Base-by-base conservation (phyloP, 2,797 vertebrate species). In the Ciconia nigra region DNA sequence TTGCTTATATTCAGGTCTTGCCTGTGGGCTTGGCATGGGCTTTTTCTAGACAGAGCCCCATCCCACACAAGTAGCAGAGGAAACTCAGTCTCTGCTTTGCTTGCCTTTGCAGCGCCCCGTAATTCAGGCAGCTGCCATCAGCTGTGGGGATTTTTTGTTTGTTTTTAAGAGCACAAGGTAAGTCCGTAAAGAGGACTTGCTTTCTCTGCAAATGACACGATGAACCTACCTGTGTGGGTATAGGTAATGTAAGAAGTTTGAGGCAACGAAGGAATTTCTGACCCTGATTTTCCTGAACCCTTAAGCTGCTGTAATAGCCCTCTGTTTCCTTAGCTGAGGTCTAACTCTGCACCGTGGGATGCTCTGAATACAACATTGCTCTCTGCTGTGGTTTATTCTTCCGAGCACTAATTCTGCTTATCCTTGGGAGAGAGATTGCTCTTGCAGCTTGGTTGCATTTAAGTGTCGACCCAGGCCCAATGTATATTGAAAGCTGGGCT, bases 11-110 rank as follows among this genome's bases (percentile, higher is more conserved):
- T 67, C 31, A 63, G 20, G 29, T 41, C 9, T 9, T 87, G 29
- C 17, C 21, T 51, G 22, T 9, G 39, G 57, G 21, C 33, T 72
- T 62, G 59, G 9, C 39, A 31, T 11, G 51, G 39, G 20, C 7
- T 41, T 71, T 44, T 78, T 35, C 41, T 4, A 15, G 9, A 17
- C 46, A 3, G 49, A 55, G 9, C 51, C 11, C 7, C 31, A 67
- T 47, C 13, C 57, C 25, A 11, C 1, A 0, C 0, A 9, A 62
- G 37, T 1, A 57, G 44, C 31, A 57, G 67, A 65, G 44, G 58
- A 47, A 57, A 21, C 9, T 15, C 51, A 67, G 37, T 7, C 29
- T 76, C 49, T 74, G 41, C 72, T 78, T 62, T 35, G 15, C 49
- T 76, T 61, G 15, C 12, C 31, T 71, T 87, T 26, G 25, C 28